Percentiles rank a stretch among this genome's conserved stretches.
These are phyloP conservation scores for Grantiella picta DNA, from an alignment of 2,113 vertebrate genomes.

Conservation along the genomic window DNA sequence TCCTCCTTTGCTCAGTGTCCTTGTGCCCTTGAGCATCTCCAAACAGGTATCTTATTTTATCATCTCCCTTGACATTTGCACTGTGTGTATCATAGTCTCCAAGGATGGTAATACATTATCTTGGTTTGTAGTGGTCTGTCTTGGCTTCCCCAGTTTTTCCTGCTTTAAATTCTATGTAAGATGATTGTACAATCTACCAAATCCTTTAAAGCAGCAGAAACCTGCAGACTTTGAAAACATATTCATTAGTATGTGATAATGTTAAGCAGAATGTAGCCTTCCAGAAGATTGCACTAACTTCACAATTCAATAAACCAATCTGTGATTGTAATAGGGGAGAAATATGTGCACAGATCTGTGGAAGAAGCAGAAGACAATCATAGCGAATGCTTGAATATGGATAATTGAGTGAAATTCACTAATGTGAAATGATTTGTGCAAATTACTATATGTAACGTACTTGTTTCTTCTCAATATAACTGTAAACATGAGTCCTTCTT, in stretches of 20 bases:
- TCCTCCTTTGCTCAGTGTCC: neutral
- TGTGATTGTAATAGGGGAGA: neutral
- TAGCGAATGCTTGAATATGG: neutral
- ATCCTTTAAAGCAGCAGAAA: neutral
- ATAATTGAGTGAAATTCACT: neutral
- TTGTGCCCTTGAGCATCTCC: neutral
- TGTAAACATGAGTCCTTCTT: neutral
- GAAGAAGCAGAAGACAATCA: neutral
- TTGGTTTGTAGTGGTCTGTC: neutral
- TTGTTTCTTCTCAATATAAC: neutral
- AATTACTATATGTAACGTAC: neutral
- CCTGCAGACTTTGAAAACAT: neutral
- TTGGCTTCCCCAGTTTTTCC: neutral
- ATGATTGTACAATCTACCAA: neutral
- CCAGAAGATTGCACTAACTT: neutral
- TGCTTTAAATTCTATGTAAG: neutral
- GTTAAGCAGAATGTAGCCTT: neutral
- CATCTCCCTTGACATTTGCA: neutral
- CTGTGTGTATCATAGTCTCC: neutral
- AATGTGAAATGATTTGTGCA: neutral
- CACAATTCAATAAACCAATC: neutral
- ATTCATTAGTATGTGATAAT: neutral
- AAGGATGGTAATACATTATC: neutral
- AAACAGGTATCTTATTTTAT: neutral
- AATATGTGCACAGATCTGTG: neutral